Evolutionary conservation across 2,113 vertebrate species (phyloP).

Genomic region (Ophthalmolycus amberensis): DNA sequence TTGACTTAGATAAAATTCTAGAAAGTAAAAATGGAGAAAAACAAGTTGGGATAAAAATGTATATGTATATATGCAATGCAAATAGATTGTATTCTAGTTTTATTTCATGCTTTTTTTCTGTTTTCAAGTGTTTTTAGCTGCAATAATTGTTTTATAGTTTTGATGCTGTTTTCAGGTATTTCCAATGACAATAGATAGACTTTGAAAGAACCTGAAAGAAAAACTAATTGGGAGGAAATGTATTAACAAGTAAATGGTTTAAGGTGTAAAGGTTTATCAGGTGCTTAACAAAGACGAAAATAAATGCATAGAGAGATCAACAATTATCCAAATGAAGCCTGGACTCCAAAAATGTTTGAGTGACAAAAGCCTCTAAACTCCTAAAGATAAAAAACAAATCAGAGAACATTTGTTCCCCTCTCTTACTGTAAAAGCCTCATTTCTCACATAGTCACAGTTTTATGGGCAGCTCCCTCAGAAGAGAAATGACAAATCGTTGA

Average conservation of each 20-base stretch:
- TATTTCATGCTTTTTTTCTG: neutral
- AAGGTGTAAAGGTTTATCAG: neutral
- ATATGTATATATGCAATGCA: neutral
- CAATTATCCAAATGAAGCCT: neutral
- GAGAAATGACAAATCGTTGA: slow-evolving; percentile 30
- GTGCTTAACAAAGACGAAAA: neutral
- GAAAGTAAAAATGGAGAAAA: neutral
- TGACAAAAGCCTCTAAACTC: neutral
- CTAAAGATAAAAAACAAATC: slow-evolving; percentile 9
- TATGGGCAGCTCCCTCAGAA: slow-evolving; percentile 28
- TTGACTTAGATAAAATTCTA: neutral
- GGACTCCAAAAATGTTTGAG: neutral
- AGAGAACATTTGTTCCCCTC: slow-evolving; percentile 11
- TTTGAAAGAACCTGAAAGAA: neutral
- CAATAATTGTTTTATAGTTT: neutral
- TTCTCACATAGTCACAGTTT: slow-evolving; percentile 17
- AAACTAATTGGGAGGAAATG: neutral
- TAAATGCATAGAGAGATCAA: neutral
- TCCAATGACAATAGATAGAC: neutral
- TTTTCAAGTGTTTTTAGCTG: neutral
- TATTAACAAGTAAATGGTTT: neutral
- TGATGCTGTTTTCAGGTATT: neutral
- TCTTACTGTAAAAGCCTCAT: slow-evolving; percentile 17
- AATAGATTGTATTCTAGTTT: neutral
- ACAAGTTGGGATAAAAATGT: neutral